Evolutionary conservation across 2,888 invertebrate genomes (phyloP).

Genomic region (Thera obeliscata): DNA sequence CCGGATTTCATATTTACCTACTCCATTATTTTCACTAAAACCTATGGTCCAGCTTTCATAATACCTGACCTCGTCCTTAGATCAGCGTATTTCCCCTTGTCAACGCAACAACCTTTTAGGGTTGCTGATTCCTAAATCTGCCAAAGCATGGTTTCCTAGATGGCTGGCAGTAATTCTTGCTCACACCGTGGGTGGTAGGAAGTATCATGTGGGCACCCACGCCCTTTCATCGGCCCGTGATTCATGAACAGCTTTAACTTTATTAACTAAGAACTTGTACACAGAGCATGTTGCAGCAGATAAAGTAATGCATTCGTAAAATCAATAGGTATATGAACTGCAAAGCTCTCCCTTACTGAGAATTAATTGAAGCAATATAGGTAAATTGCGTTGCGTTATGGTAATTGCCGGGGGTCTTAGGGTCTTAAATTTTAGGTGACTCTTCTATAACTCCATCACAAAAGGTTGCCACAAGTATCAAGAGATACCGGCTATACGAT

Average conservation of each 20-base stretch:
- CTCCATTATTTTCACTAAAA: too few species aligned
- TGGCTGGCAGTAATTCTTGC: conserved; percentile 48
- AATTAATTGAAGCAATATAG: too few species aligned
- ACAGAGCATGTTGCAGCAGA: conserved; percentile 12
- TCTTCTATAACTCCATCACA: too few species aligned
- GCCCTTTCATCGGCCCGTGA: conserved; percentile 72
- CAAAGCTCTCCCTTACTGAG: too few species aligned
- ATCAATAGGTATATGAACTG: too few species aligned
- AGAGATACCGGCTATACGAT: too few species aligned
- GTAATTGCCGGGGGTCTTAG: too few species aligned
- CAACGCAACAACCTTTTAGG: conserved; percentile 30
- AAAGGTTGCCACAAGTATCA: too few species aligned
- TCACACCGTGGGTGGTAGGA: conserved; percentile 75
- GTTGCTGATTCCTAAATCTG: conserved; percentile 34
- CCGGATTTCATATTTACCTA: too few species aligned
- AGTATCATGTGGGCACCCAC: conserved; percentile 73
- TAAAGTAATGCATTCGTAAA: not conserved
- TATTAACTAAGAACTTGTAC: conserved; percentile 44
- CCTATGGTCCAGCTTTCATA: not conserved
- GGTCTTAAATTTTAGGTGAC: too few species aligned
- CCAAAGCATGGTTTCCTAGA: conserved; percentile 46
- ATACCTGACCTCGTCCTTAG: not conserved
- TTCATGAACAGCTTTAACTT: conserved; percentile 64
- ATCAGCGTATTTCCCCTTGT: conserved; percentile 3
- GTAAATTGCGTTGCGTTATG: too few species aligned